Conservation (phyloP, 2,888 invertebrate genomes). For the Brachycybe producta region DNA sequence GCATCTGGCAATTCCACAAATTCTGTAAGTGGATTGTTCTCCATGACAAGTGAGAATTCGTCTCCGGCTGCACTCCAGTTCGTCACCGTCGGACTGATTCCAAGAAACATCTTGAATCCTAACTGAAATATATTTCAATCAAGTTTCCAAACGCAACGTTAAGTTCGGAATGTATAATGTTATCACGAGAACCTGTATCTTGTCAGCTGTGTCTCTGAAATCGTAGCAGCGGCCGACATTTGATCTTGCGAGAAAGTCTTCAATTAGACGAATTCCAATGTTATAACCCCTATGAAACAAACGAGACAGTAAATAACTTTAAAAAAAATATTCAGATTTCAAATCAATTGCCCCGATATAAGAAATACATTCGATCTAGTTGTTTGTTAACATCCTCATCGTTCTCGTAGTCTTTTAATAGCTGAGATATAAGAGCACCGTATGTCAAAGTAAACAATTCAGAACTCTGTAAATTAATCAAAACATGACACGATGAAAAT, state of each 20-base stretch:
- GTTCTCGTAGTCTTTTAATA: slow-evolving; percentile 91
- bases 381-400: slow-evolving; percentile 97
- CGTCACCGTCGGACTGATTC: slow-evolving; percentile 80
- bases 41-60: slow-evolving; percentile 91
- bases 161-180: slow-evolving; percentile 42
- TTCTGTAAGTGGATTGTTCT: slow-evolving; percentile 89
- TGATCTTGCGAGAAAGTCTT: slow-evolving; percentile 90
- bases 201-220: slow-evolving; percentile 92
- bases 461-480: too few relatives aligned
- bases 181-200: slow-evolving; percentile 33
- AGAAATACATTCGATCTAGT: slow-evolving; percentile 56
- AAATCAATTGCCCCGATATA: background rate
- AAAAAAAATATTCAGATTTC: background rate
- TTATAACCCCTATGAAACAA: slow-evolving; percentile 67
- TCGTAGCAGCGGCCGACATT: slow-evolving; percentile 82
- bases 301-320: background rate
- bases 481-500: too few relatives aligned
- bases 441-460: slow-evolving; percentile 66
- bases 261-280: slow-evolving; percentile 93
- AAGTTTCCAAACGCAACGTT: slow-evolving; percentile 78
- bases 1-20: slow-evolving; percentile 85
- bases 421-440: slow-evolving; percentile 91
- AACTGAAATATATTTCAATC: slow-evolving; percentile 30
- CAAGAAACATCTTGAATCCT: slow-evolving; percentile 69
- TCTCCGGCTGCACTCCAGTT: slow-evolving; percentile 91